Evolutionary conservation across 2,113 vertebrate species (phyloP).

Genomic region (Varanus komodoensis): DNA sequence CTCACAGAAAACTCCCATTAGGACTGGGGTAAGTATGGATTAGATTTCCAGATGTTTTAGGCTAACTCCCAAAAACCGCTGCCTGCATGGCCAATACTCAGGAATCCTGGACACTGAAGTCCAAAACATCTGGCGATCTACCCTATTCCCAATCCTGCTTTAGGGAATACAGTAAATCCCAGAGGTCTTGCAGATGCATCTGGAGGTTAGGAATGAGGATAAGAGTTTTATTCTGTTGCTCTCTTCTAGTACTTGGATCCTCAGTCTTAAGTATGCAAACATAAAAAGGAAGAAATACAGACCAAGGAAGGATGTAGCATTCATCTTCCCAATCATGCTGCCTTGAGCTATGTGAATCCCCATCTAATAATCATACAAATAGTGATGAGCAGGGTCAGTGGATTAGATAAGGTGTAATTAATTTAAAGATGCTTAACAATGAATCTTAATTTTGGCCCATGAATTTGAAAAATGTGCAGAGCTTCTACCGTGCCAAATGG

Average conservation of each 20-base stretch:
- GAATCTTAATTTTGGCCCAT: too few relatives aligned
- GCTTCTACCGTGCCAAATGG: too few relatives aligned
- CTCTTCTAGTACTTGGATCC: neutral
- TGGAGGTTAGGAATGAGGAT: neutral
- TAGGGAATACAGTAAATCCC: neutral
- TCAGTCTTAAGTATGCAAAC: neutral
- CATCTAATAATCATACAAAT: neutral
- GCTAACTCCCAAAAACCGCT: too few relatives aligned
- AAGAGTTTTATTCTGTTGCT: neutral
- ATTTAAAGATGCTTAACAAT: too few relatives aligned
- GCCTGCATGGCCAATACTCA: too few relatives aligned
- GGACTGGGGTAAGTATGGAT: too few relatives aligned
- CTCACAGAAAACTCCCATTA: too few relatives aligned
- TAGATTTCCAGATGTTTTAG: too few relatives aligned
- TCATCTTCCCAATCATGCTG: neutral
- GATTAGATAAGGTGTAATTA: too few relatives aligned
- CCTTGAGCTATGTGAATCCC: neutral
- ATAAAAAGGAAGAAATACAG: neutral
- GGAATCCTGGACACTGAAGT: too few relatives aligned
- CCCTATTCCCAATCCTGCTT: neutral
- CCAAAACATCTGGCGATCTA: too few relatives aligned
- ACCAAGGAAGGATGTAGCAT: neutral
- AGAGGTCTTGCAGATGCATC: neutral
- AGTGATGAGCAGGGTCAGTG: neutral
- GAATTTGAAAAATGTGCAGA: too few relatives aligned